Percentiles rank a stretch among this genome's conserved stretches.
Evolutionary conservation across 2,888 invertebrate genomes (phyloP).

Genomic region (Oegoconia quadripuncta): DNA sequence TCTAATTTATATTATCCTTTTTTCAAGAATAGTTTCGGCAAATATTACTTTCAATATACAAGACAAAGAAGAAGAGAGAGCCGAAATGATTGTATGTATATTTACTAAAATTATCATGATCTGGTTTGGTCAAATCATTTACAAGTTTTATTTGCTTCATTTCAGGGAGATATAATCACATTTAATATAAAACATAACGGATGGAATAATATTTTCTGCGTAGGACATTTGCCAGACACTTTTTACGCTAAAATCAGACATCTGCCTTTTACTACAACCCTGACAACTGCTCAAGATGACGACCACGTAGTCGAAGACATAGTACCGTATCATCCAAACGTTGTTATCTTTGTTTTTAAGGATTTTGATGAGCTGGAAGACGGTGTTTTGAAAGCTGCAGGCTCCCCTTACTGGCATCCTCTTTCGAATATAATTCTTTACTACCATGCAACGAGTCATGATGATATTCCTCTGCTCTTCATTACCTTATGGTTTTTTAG

Average conservation of each 20-base stretch:
- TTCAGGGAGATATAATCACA: slow-evolving; percentile 32
- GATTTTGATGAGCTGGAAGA: slow-evolving; percentile 44
- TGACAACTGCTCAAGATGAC: slow-evolving; percentile 33
- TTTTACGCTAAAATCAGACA: slow-evolving; percentile 37
- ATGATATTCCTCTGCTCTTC: slow-evolving; percentile 44
- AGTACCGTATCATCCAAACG: slow-evolving; percentile 44
- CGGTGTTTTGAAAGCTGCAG: slow-evolving; percentile 37
- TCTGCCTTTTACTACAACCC: slow-evolving; percentile 35
- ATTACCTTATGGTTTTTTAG: slow-evolving; percentile 55
- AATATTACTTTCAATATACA: too few relatives aligned
- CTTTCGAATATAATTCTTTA: slow-evolving; percentile 47
- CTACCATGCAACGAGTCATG: slow-evolving; percentile 29
- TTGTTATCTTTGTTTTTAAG: slow-evolving; percentile 40
- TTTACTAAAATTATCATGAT: too few relatives aligned
- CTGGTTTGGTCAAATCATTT: not conserved
- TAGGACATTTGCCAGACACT: slow-evolving; percentile 45
- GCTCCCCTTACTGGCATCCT: slow-evolving; percentile 53
- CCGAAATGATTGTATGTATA: slow-evolving; percentile 1
- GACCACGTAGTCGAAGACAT: slow-evolving; percentile 42
- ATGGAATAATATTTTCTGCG: slow-evolving; percentile 48
- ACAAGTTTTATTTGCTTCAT: slow-evolving; percentile 4
- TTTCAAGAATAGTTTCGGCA: too few relatives aligned
- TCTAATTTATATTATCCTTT: too few relatives aligned
- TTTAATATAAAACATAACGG: slow-evolving; percentile 46
- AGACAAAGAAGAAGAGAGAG: not conserved